These are phyloP conservation scores for Sinocyclocheilus grahami DNA, from an alignment of 2,113 vertebrate species.

Conservation along the genomic window DNA sequence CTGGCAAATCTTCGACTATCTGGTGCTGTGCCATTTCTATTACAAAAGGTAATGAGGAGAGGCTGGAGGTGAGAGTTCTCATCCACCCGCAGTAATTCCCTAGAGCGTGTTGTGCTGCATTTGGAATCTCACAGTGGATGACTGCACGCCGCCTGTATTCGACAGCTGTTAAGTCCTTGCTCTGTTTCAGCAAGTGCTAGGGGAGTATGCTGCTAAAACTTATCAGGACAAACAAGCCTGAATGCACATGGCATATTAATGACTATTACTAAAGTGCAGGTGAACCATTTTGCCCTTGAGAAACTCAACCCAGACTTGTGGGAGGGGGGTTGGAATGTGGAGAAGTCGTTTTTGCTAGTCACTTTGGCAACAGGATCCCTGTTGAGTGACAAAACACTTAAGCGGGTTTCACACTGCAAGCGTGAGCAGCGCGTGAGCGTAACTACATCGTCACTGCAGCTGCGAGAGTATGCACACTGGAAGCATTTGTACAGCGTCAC, in stretches of 20 bases:
- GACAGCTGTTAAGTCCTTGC: conserved; percentile 39
- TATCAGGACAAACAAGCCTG: conserved; percentile 45
- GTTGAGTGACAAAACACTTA: conserved; percentile 51
- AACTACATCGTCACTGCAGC: too few species aligned
- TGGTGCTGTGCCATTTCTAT: conserved; percentile 47
- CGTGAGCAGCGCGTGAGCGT: too few species aligned
- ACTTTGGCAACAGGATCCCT: conserved; percentile 39
- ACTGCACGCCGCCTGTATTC: conserved; percentile 32
- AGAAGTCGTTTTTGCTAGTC: conserved; percentile 31
- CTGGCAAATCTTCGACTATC: conserved; percentile 37
- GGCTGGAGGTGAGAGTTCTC: conserved; percentile 56
- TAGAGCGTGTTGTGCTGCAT: conserved; percentile 28
- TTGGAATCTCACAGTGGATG: conserved; percentile 41
- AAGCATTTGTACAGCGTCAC: too few species aligned
- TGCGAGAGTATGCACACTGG: too few species aligned
- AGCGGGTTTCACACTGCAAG: too few species aligned
- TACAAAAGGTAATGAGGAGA: conserved; percentile 55
- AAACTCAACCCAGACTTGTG: conserved; percentile 48
- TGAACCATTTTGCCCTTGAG: conserved; percentile 45
- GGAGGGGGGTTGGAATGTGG: background rate
- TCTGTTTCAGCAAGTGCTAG: conserved; percentile 17
- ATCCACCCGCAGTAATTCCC: conserved; percentile 53
- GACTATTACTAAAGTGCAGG: conserved; percentile 37
- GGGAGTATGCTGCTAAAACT: conserved; percentile 39
- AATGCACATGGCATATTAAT: conserved; percentile 45